A percentile compares a stretch with the other conserved stretches of the same genome.
Evolutionary conservation across 2,888 invertebrate genomes (phyloP).

Genomic region (Lasioglossum marginatum): DNA sequence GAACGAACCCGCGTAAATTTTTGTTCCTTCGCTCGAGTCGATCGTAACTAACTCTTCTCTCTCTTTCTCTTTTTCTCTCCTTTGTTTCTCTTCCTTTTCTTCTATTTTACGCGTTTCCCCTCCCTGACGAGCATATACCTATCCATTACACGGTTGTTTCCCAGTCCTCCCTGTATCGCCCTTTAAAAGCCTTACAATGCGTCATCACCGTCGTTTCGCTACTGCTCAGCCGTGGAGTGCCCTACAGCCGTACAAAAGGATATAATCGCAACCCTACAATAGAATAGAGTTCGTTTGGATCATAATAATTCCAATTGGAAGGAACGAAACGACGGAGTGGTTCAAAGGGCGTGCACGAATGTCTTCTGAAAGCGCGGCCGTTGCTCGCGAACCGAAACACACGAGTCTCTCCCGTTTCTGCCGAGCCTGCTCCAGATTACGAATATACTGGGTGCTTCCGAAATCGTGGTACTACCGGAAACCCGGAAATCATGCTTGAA

Average conservation of each 20-base stretch:
- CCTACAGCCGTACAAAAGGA: conserved; percentile 83
- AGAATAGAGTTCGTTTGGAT: conserved; percentile 84
- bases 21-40: conserved; percentile 47
- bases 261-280: conserved; percentile 84
- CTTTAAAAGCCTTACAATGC: conserved; percentile 84
- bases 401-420: conserved; percentile 14
- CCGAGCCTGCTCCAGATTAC: conserved; percentile 1
- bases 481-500: neutral
- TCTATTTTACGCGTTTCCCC: conserved; percentile 36
- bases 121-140: conserved; percentile 74
- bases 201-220: conserved; percentile 82
- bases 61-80: neutral
- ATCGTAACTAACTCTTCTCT: conserved; percentile 34
- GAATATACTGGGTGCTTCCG: neutral
- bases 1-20: conserved; percentile 36
- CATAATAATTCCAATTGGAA: conserved; percentile 84
- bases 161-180: conserved; percentile 72
- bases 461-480: neutral
- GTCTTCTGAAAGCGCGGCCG: conserved; percentile 54
- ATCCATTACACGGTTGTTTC: conserved; percentile 79
- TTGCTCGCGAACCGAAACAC: conserved; percentile 45
- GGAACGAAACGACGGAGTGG: conserved; percentile 70
- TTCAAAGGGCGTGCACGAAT: conserved; percentile 64
- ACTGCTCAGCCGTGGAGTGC: conserved; percentile 78
- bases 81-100: conserved; percentile 45